Evolutionary conservation across 2,113 vertebrate genomes (phyloP).

Genomic region (Mixornis gularis): DNA sequence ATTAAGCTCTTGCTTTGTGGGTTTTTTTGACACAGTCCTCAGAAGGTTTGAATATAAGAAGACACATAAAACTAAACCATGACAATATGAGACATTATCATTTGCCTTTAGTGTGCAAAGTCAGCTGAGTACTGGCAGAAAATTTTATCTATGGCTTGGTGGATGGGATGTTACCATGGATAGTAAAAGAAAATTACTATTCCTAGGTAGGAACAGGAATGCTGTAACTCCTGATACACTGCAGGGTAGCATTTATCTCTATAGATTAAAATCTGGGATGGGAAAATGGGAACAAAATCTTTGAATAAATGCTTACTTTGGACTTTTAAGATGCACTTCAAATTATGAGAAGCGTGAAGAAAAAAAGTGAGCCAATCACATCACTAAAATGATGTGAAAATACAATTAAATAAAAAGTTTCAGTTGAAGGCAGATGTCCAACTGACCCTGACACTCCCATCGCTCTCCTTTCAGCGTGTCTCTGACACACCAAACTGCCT

Average conservation of each 20-base stretch:
- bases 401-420: background rate
- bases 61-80: background rate
- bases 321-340: background rate
- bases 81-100: background rate
- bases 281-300: background rate
- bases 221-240: background rate
- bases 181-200: background rate
- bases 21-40: background rate
- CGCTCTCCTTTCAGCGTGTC: fast-evolving
- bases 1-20: background rate
- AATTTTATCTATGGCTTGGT: background rate
- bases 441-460: background rate
- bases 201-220: background rate
- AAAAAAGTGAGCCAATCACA: background rate
- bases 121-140: background rate
- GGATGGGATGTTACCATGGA: background rate
- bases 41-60: background rate
- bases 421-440: background rate
- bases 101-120: background rate
- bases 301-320: background rate
- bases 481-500: background rate
- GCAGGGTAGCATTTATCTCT: background rate
- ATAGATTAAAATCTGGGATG: background rate
- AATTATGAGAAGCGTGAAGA: background rate
- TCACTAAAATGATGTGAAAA: background rate